Conservation (phyloP, 1,140 invertebrate species). For the Camponotus pennsylvanicus region DNA sequence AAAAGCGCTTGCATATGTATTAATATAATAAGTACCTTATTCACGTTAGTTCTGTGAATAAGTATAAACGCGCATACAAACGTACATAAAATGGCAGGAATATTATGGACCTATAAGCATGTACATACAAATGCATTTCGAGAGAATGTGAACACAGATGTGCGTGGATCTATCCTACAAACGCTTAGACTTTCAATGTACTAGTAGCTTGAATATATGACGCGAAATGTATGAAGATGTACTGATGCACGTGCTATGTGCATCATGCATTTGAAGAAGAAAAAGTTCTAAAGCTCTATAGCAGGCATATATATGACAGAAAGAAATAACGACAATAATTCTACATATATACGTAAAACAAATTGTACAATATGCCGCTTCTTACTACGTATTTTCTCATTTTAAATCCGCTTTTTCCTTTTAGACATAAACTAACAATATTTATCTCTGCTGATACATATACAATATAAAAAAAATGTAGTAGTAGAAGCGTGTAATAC, state of each 20-base stretch:
- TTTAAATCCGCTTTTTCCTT: neutral
- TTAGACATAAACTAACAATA: neutral
- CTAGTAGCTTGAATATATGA: neutral
- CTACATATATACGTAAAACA: neutral
- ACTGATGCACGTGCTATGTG: constrained; percentile 3
- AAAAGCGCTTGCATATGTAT: neutral
- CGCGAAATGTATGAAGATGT: constrained; percentile 13
- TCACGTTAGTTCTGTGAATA: neutral
- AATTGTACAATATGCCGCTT: neutral
- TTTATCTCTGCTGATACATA: neutral
- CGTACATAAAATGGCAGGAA: neutral
- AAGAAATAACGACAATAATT: constrained; percentile 5
- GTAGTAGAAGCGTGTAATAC: neutral
- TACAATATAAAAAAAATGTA: neutral
- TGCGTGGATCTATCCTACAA: neutral
- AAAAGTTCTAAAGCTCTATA: neutral
- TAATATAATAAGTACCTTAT: neutral
- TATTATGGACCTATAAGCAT: neutral
- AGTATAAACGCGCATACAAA: neutral
- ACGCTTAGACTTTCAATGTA: constrained; percentile 29
- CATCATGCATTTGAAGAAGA: neutral
- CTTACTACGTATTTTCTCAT: neutral
- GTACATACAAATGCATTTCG: neutral
- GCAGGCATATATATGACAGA: neutral
- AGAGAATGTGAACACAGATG: constrained; percentile 11